Base-by-base conservation (phyloP, 2,888 invertebrate genomes). In the Lottia scabra region DNA sequence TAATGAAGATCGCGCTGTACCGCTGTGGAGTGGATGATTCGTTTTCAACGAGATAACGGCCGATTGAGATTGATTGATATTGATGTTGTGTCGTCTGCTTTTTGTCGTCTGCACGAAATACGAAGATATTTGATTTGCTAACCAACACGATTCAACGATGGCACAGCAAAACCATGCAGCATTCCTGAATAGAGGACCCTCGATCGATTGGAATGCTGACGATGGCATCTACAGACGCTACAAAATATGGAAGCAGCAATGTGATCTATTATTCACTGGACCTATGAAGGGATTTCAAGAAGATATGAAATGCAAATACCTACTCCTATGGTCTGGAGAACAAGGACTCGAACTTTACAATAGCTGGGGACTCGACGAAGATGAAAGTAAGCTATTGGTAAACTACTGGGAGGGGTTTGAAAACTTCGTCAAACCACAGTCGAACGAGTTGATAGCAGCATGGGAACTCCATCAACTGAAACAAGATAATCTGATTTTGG, bases 351-450 rank as follows among this genome's bases (percentile, higher is more conserved):
- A 65, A 65, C 65, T 43, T n/a, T 27, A 23, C 15, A 64, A 38
- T 27, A 30, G 43, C 8, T 30, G 65, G 65, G 27, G 27, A 26
- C 30, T 65, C n/a, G 10, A 8, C n/a, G 65, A 30, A 65, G 65
- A 10, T 13, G 65, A 27, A 2, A 19, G 26, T 23, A 65, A 30
- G 16, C 30, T 2, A n/a, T 26, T 64, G 16, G 5, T 8, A 38
- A 65, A 65, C 15, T 65, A 65, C 65, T 43, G 65, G 65, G n/a
- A n/a, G 16, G 26, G 27, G 5, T 64, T 64, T 26, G 4, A 64
- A 64, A 26, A 38, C 8, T 64, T 64, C 13, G 64, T 26, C 27
- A 65, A 65, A 65, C 65, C 65, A 10, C 65, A 65, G 65, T 65
- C 65, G 10, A 64, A 64, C 26, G 64, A 64, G 27, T 38, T 64